A percentile compares a stretch with the other conserved stretches of the same genome.
These are phyloP conservation scores for Sarcophaga variegata DNA, from an alignment of 2,888 invertebrate species.

Conservation along the genomic window DNA sequence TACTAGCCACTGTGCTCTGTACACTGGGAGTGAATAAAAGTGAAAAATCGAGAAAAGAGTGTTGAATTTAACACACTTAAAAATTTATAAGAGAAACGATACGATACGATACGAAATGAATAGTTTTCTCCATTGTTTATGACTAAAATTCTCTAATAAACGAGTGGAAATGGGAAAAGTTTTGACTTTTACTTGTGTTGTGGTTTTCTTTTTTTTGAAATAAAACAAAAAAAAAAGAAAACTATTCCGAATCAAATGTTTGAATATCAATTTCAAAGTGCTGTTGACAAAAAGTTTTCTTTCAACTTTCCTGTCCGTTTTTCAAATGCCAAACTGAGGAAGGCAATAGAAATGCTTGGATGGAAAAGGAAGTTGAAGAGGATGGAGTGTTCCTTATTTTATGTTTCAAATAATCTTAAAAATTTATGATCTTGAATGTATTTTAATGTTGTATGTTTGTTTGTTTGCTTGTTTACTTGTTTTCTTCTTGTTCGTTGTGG, in stretches of 20 bases:
- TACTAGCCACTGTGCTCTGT: too few species aligned
- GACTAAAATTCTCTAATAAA: slow-evolving; percentile 32
- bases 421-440: neutral
- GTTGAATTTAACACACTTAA: too few species aligned
- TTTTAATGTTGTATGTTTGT: neutral
- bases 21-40: too few species aligned
- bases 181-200: slow-evolving; percentile 9
- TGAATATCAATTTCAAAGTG: slow-evolving; percentile 23
- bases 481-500: too few species aligned
- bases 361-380: too few species aligned
- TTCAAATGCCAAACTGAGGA: neutral
- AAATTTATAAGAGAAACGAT: too few species aligned
- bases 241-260: slow-evolving; percentile 7
- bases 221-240: neutral
- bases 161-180: slow-evolving; percentile 31
- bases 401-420: neutral
- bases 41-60: too few species aligned
- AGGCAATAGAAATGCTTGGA: too few species aligned
- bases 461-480: neutral
- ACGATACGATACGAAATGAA: too few species aligned
- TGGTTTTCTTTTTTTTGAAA: too few species aligned
- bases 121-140: slow-evolving; percentile 49
- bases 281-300: slow-evolving; percentile 6
- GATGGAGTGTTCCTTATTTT: neutral
- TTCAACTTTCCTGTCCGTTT: neutral